Conservation (phyloP, 53 echinoderm and acorn worm species). For the Temnopleurus reevesii region DNA sequence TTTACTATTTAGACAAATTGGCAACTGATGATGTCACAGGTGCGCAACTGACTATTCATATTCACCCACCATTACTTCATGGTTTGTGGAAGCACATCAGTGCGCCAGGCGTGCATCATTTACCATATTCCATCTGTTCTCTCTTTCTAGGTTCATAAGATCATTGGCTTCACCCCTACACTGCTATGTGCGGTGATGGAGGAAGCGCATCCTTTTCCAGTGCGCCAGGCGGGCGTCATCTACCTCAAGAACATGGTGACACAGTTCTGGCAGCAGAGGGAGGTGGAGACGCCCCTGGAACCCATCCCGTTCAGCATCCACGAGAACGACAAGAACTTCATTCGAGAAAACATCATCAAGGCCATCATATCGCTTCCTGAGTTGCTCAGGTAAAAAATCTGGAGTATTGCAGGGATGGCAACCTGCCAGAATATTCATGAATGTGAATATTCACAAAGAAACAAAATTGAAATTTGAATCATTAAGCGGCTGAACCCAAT, state of each 20-base stretch:
- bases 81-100: no score
- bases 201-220: constrained; percentile 72
- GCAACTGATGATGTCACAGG: no score
- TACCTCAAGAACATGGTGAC: constrained; percentile 98
- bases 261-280: constrained; percentile 93
- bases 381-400: constrained; percentile 73
- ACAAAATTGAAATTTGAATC: no score
- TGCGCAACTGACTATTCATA: no score
- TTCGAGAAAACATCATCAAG: constrained; percentile 88
- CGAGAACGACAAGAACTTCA: constrained; percentile 82
- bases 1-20: no score
- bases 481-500: no score
- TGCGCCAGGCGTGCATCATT: no score
- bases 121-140: not conserved
- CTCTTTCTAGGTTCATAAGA: constrained; percentile 84
- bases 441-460: no score
- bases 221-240: constrained; percentile 96
- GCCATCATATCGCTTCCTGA: constrained; percentile 89
- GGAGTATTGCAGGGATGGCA: no score
- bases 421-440: no score
- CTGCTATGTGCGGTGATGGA: constrained; percentile 85
- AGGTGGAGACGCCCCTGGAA: constrained; percentile 77
- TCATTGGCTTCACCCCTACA: constrained; percentile 86
- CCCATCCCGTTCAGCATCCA: constrained; percentile 93
- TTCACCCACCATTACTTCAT: no score